phyloP scores from a whole-genome alignment of 1,140 invertebrate genomes.

The Euglossa dilemma region DNA sequence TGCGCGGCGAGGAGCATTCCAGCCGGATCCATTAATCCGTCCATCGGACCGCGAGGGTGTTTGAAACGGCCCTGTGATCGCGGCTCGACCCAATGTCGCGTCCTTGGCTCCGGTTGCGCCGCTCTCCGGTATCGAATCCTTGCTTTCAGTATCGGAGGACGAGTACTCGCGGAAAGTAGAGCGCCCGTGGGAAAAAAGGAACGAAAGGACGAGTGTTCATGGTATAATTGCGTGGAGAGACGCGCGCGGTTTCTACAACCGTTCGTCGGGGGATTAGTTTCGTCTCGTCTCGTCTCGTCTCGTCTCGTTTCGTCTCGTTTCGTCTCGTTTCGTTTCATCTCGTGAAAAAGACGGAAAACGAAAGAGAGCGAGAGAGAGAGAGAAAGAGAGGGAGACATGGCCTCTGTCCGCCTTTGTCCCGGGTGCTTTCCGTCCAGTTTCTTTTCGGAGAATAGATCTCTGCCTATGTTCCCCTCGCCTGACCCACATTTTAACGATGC shows the following conservation, averaged over 20 bases:
- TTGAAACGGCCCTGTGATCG: neutral
- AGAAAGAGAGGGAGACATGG: neutral
- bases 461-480: neutral
- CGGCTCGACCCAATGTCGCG: conserved; percentile 13
- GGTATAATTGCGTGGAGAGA: neutral
- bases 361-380: too few species aligned
- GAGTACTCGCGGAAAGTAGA: neutral
- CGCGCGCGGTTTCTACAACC: neutral
- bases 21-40: conserved; percentile 14
- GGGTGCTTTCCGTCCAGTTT: neutral
- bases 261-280: neutral
- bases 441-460: conserved; percentile 42
- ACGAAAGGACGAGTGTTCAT: neutral
- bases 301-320: neutral
- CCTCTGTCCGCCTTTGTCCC: neutral
- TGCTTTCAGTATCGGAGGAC: neutral
- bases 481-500: conserved; percentile 43
- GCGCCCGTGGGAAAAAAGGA: neutral
- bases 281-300: neutral
- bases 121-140: neutral
- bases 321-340: neutral
- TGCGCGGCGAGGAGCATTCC: neutral
- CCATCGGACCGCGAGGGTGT: neutral
- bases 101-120: neutral
- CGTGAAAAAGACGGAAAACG: neutral